These are phyloP conservation scores for Grapholita molesta DNA, from an alignment of 1,140 invertebrate species.

Conservation along the genomic window DNA sequence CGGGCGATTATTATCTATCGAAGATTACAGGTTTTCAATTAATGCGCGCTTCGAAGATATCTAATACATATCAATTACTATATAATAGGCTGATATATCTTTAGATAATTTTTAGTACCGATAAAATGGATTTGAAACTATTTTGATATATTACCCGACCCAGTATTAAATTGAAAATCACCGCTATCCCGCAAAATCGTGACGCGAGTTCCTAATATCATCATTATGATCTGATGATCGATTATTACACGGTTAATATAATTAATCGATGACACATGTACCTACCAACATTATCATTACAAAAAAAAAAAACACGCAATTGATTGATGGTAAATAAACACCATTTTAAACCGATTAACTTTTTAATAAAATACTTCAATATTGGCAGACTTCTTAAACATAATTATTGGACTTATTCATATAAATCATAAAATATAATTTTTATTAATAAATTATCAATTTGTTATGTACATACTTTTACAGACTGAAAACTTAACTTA, in stretches of 20 bases:
- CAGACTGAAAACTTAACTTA: too few species aligned
- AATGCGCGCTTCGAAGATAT: not conserved
- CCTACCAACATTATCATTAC: not conserved
- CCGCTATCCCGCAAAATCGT: too few species aligned
- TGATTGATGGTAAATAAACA: too few species aligned
- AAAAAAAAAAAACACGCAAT: not conserved
- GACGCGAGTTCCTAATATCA: too few species aligned
- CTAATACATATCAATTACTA: not conserved
- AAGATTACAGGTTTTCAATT: conserved; percentile 4
- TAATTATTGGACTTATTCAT: too few species aligned
- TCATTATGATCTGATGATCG: not conserved
- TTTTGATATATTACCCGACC: not conserved
- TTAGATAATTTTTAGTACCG: not conserved
- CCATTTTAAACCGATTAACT: too few species aligned
- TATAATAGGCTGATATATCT: not conserved
- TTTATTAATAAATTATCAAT: too few species aligned
- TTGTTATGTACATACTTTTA: too few species aligned
- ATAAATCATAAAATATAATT: too few species aligned
- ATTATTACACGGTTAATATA: too few species aligned
- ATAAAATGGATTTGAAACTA: not conserved
- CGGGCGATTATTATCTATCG: not conserved
- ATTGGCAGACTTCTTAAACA: too few species aligned
- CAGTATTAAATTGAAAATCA: not conserved
- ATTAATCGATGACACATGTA: not conserved
- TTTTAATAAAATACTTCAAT: too few species aligned